phyloP scores from a whole-genome alignment of 2,797 vertebrate species.

The Nasua narica region DNA sequence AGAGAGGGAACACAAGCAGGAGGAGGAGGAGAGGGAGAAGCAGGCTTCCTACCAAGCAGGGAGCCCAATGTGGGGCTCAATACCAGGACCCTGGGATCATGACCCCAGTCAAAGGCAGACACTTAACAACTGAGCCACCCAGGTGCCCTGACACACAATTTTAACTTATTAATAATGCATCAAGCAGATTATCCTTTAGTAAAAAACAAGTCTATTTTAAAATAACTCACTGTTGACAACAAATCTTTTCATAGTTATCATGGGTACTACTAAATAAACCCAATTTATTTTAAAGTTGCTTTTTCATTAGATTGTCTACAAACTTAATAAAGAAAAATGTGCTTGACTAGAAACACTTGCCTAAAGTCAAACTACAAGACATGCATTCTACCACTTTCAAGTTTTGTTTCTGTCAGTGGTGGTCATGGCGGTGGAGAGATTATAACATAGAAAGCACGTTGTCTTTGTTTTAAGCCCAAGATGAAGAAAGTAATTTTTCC shows the following conservation, averaged over 20 bases:
- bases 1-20: no score
- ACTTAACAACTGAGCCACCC: no score
- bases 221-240: neutral
- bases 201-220: neutral
- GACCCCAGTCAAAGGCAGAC: no score
- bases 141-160: neutral
- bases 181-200: neutral
- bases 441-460: neutral
- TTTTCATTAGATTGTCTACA: neutral
- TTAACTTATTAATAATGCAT: neutral
- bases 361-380: neutral
- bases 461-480: slow-evolving; percentile 8
- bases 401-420: neutral
- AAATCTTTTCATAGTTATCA: neutral
- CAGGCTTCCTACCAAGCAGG: no score
- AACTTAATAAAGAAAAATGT: neutral
- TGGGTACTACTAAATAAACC: neutral
- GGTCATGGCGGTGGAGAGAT: neutral
- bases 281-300: neutral
- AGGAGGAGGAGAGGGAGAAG: no score
- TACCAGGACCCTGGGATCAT: no score
- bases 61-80: no score
- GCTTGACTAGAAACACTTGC: neutral
- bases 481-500: neutral
- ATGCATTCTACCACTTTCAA: neutral